These are phyloP conservation scores for Melozone crissalis DNA, from an alignment of 2,113 vertebrate genomes.

Conservation along the genomic window DNA sequence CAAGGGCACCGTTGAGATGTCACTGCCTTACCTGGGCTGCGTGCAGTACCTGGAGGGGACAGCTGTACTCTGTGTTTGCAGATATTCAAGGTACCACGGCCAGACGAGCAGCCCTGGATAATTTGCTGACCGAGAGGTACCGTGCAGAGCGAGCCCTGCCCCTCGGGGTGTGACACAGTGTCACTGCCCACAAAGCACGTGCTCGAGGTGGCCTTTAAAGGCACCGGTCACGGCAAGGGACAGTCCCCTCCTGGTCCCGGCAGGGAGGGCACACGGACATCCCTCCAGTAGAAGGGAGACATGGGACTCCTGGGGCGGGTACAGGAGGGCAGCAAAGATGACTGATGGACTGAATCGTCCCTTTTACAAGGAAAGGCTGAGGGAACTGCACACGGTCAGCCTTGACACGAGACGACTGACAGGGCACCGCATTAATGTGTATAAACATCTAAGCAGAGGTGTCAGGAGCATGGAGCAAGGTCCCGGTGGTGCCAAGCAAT, in stretches of 20 bases:
- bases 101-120: accelerated
- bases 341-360: too few relatives aligned
- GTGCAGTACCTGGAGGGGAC: accelerated
- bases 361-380: neutral
- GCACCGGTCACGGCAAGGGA: accelerated
- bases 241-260: neutral
- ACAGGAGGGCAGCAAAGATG: neutral
- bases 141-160: accelerated
- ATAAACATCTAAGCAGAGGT: neutral
- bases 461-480: too few relatives aligned
- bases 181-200: too few relatives aligned
- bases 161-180: accelerated
- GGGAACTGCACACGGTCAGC: too few relatives aligned
- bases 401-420: neutral
- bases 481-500: too few relatives aligned
- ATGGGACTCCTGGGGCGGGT: neutral
- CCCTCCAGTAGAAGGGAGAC: neutral
- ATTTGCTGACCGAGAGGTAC: accelerated
- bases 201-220: accelerated
- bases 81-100: accelerated
- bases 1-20: accelerated
- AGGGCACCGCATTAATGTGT: accelerated
- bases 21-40: accelerated
- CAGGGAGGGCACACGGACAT: accelerated
- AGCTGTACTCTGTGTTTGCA: accelerated